Evolutionary conservation across 1,140 invertebrate genomes (phyloP).

Genomic region (Caenorhabditis remanei): DNA sequence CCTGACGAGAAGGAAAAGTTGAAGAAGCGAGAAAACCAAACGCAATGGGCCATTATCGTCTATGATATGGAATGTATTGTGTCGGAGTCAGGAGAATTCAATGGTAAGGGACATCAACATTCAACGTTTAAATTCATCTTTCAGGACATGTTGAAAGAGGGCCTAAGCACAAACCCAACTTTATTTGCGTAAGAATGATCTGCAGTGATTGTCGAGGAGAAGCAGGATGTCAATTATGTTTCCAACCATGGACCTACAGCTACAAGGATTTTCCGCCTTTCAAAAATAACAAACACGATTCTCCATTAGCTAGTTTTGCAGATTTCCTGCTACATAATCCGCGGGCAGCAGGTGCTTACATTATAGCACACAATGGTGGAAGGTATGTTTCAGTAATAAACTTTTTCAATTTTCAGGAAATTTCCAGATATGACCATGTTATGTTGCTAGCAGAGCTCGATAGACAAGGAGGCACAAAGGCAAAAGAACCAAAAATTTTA

Average conservation of each 20-base stretch:
- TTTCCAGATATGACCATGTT: not conserved
- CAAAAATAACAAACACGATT: not conserved
- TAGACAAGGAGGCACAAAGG: not conserved
- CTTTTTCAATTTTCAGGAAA: no score
- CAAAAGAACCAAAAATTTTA: not conserved
- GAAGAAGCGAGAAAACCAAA: not conserved
- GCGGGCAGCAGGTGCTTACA: not conserved
- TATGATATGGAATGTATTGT: constrained; percentile 18
- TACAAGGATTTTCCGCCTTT: not conserved
- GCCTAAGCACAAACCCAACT: not conserved
- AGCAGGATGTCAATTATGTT: not conserved
- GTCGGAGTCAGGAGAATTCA: not conserved
- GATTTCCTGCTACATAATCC: not conserved
- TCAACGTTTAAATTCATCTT: not conserved
- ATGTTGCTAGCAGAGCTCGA: not conserved
- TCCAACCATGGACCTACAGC: not conserved
- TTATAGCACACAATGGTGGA: constrained; percentile 3
- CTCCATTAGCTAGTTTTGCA: not conserved
- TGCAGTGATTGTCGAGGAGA: not conserved
- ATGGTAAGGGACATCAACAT: not conserved
- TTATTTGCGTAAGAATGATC: not conserved
- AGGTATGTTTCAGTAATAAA: not conserved
- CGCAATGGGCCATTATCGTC: not conserved
- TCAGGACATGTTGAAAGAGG: not conserved
- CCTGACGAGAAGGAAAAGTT: not conserved